These are phyloP conservation scores for Drosophila bocqueti DNA, from an alignment of 1,140 invertebrate genomes.

Conservation along the genomic window DNA sequence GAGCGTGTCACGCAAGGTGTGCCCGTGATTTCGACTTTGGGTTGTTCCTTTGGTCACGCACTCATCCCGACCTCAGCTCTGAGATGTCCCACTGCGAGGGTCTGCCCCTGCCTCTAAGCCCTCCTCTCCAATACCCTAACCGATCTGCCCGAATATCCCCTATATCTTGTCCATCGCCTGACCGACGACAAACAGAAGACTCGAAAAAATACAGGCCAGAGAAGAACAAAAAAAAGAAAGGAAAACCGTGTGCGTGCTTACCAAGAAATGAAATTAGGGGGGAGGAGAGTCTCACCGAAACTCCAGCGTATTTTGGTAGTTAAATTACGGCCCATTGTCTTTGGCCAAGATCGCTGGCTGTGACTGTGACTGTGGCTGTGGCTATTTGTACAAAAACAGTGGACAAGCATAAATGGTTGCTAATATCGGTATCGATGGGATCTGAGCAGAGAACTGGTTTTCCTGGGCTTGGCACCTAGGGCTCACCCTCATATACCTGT, in stretches of 20 bases:
- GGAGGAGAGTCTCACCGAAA: neutral
- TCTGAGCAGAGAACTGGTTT: conserved; percentile 26
- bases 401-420: conserved; percentile 77
- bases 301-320: conserved; percentile 79
- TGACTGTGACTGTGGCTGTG: neutral
- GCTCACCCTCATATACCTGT: conserved; percentile 29
- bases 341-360: conserved; percentile 49
- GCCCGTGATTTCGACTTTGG: conserved; percentile 12
- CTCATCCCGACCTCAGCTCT: conserved; percentile 20
- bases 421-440: conserved; percentile 62
- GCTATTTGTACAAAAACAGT: conserved; percentile 68
- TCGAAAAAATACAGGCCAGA: conserved; percentile 15
- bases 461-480: conserved; percentile 62
- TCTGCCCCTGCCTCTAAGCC: conserved; percentile 2
- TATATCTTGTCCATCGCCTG: conserved; percentile 33
- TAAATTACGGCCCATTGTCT: conserved; percentile 76
- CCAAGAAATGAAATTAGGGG: conserved; percentile 45
- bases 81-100: conserved; percentile 48
- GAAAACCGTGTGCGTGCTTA: conserved; percentile 67
- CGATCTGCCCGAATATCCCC: conserved; percentile 1
- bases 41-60: conserved; percentile 30
- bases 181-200: conserved; percentile 43
- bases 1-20: conserved; percentile 29
- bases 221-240: conserved; percentile 2
- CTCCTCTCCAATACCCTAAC: neutral